Base-by-base conservation (phyloP, 2,888 invertebrate genomes). In the Ormyrus thymus region DNA sequence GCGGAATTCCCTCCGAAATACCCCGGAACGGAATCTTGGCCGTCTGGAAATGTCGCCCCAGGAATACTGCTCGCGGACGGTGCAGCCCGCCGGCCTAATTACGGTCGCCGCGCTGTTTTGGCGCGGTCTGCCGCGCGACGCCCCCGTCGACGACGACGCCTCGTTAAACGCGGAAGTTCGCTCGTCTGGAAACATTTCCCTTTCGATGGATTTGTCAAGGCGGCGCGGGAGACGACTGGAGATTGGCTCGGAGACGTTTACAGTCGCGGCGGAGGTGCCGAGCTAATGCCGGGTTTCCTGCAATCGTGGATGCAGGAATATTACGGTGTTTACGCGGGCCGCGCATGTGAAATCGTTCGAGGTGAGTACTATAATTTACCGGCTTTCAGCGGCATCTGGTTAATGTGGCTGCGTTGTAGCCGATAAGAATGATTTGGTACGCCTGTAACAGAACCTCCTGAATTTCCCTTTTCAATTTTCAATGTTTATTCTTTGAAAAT, bases 41-140 rank as follows among this genome's bases (percentile, higher is more conserved):
- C 53, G 9, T 45, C 64, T 48, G 50, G 64, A 10, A 46, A 53
- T 56, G 45, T 46, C 51, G 66, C 1, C 61, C 64, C 50, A 10
- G 64, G 13, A 46, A 53, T 56, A 62, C 61, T 65, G 53, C 62
- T 51, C 53, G 55, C 46, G 55, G 56, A 3, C 56, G 7, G 29
- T 56, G n/a, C 68, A 10, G 15, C 59, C 59, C 13, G 9, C 59
- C 66, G 68, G 59, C 74, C 74, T 75, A 75, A 75, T 75, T 75
- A 68, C 71, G 46, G 45, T 43, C 46, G 55, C 15, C 11, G 43
- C 45, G 59, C 62, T 74, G 56, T 75, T 66, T 66, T 59, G 74
- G 51, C 66, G 74, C 58, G 10, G 15, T 15, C 55, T 6, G 46
- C n/a, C 45, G 58, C 8, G 15, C 29, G 29, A 29, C 29, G 29